phyloP scores from a whole-genome alignment of 35 echinoderm and acorn worm genomes.

The Anneissia japonica region DNA sequence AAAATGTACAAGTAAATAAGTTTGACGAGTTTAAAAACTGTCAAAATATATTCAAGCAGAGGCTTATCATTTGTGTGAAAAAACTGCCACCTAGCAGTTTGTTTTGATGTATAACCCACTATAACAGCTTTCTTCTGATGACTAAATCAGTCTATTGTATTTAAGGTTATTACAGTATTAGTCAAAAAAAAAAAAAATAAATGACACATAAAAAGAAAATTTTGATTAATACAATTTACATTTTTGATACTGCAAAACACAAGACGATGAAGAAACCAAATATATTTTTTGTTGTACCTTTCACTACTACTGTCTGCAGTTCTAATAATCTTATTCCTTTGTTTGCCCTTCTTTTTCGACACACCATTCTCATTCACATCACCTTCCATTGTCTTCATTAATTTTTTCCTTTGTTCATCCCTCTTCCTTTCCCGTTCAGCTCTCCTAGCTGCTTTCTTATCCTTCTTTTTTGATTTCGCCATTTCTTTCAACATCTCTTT shows the following conservation, averaged over 20 bases:
- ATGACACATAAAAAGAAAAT: background rate
- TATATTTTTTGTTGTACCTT: slow-evolving; percentile 52
- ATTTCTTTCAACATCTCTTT: slow-evolving; percentile 77
- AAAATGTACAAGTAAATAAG: no score
- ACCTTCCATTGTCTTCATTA: background rate
- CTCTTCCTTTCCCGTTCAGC: slow-evolving; percentile 2
- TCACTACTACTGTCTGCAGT: slow-evolving; percentile 54
- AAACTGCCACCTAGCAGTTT: no score
- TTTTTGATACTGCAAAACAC: no score
- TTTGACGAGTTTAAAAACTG: no score
- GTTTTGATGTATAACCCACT: no score
- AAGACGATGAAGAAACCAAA: no score
- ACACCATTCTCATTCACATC: slow-evolving; percentile 12
- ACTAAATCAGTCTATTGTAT: no score
- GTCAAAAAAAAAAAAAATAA: background rate
- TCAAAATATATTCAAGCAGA: no score
- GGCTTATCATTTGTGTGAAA: no score
- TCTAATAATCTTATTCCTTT: background rate
- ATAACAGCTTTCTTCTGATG: no score
- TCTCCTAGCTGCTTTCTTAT: slow-evolving; percentile 46
- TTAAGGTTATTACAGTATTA: no score
- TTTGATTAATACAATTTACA: slow-evolving; percentile 12
- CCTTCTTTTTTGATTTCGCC: slow-evolving; percentile 25
- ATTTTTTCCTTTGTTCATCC: slow-evolving; percentile 16
- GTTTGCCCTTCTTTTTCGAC: background rate